Base-by-base conservation (phyloP, 2,797 vertebrate species). In the Cephalopachus bancanus region DNA sequence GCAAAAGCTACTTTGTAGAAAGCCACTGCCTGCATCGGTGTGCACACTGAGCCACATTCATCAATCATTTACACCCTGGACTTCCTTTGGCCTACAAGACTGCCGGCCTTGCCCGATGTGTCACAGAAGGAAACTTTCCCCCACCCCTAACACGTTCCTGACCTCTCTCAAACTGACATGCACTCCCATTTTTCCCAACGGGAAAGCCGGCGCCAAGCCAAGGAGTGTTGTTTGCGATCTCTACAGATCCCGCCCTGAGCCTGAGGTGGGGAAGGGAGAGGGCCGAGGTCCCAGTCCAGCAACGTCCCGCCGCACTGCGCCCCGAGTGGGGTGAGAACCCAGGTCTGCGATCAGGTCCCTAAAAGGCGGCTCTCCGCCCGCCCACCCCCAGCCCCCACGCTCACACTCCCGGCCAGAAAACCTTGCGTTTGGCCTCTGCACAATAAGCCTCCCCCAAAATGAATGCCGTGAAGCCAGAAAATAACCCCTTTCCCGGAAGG, bases 391-490 rank as follows among this genome's bases (percentile, higher is more conserved):
- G 97, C 97, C n/a, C 69, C 53, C 17, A 1, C 5, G 8, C 7
- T 51, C 19, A 59, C 55, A 24, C 95, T 37, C 95, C 86, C 0
- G 4, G 8, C 94, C 96, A 96, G 94, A 96, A 89, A 94, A 95
- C 97, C 97, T 98, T 92, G 95, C 94, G 93, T 97, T 98, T 98
- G 97, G 97, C 92, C 96, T 97, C 97, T 94, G 96, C 98, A 98
- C 97, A 98, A 98, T 97, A 98, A 97, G 96, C 96, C 96, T 97
- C 97, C 97, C 97, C 86, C 57, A 98, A 98, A 98, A 98, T 98
- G 98, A 98, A 98, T 97, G 97, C 97, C 95, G 80, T 97, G 98
- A 96, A 97, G 97, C 97, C 98, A 98, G 97, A 98, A 98, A 98
- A 98, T 97, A 98, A 98, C 98, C 98, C 97, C 96, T 98, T 97